A percentile compares a stretch with the other conserved stretches of the same genome.
These are phyloP conservation scores for Myripristis jacobus DNA, from an alignment of 2,797 vertebrate genomes.

Conservation along the genomic window DNA sequence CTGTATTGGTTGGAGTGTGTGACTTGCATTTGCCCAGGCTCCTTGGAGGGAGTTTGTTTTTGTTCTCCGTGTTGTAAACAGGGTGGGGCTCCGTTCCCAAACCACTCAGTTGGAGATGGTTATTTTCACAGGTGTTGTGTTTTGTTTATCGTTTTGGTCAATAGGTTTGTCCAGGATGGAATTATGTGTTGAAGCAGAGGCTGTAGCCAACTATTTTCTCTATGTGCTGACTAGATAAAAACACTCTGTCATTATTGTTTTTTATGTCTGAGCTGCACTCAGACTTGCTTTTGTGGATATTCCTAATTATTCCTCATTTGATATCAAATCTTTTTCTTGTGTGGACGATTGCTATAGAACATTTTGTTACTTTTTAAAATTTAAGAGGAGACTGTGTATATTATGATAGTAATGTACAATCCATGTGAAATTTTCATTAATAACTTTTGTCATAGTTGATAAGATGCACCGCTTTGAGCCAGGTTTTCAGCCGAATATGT, in stretches of 20 bases:
- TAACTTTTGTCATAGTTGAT: too few relatives aligned
- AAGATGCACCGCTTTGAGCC: too few relatives aligned
- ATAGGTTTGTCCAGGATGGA: slow-evolving; percentile 64
- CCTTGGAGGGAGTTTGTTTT: slow-evolving; percentile 83
- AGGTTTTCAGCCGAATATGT: too few relatives aligned
- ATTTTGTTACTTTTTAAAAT: too few relatives aligned
- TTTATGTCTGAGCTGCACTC: slow-evolving; percentile 33
- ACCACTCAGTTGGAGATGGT: slow-evolving; percentile 69
- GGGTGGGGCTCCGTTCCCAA: slow-evolving; percentile 76
- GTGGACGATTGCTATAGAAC: too few relatives aligned
- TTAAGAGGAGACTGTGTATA: too few relatives aligned
- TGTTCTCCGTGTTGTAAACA: slow-evolving; percentile 76
- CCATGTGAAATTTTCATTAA: too few relatives aligned
- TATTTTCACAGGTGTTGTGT: slow-evolving; percentile 71
- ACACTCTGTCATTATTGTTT: slow-evolving; percentile 51
- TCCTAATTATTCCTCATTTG: slow-evolving; percentile 2
- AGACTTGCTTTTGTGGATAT: slow-evolving; percentile 17
- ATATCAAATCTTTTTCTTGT: too few relatives aligned
- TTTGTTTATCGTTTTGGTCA: slow-evolving; percentile 65
- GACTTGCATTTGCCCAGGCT: slow-evolving; percentile 74
- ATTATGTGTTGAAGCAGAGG: slow-evolving; percentile 65
- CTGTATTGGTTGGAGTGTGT: slow-evolving; percentile 65
- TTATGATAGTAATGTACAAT: too few relatives aligned
- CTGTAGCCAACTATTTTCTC: slow-evolving; percentile 43
- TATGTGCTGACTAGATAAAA: slow-evolving; percentile 56